Conservation (phyloP, 2,113 vertebrate genomes). For the Tragelaphus buxtoni region DNA sequence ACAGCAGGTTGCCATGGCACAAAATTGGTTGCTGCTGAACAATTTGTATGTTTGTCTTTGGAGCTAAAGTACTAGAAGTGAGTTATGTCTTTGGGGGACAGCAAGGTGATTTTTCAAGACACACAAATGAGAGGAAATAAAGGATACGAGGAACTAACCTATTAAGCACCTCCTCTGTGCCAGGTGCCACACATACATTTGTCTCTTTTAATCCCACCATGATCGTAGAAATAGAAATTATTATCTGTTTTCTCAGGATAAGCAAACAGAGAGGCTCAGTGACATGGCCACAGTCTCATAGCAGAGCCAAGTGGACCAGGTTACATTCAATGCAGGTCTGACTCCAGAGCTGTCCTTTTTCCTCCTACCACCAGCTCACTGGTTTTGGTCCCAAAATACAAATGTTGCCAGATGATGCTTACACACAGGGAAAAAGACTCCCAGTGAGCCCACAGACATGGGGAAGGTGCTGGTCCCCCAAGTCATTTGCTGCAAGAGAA, state of each 20-base stretch:
- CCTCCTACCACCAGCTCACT: background rate
- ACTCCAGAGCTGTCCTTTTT: background rate
- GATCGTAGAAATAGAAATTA: background rate
- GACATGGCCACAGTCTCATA: background rate
- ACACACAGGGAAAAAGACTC: background rate
- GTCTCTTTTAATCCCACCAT: background rate
- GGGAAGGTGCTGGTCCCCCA: background rate
- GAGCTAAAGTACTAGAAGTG: slow-evolving; percentile 43
- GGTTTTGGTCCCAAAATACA: background rate
- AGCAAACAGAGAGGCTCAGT: background rate
- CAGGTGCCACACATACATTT: background rate
- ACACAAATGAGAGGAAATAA: slow-evolving; percentile 22
- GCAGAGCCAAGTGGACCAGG: background rate
- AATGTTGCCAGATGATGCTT: background rate
- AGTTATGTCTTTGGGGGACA: slow-evolving; percentile 58
- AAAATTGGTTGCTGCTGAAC: slow-evolving; percentile 80
- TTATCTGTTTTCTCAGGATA: background rate
- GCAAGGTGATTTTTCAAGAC: slow-evolving; percentile 51
- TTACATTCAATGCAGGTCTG: background rate
- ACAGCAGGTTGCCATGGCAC: slow-evolving; percentile 81
- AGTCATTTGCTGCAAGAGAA: background rate
- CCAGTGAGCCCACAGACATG: background rate
- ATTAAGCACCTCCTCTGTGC: slow-evolving; percentile 1
- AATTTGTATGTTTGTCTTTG: slow-evolving; percentile 76
- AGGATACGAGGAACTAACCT: slow-evolving; percentile 28